Conservation (phyloP, 2,113 vertebrate genomes). For the Riparia riparia region DNA sequence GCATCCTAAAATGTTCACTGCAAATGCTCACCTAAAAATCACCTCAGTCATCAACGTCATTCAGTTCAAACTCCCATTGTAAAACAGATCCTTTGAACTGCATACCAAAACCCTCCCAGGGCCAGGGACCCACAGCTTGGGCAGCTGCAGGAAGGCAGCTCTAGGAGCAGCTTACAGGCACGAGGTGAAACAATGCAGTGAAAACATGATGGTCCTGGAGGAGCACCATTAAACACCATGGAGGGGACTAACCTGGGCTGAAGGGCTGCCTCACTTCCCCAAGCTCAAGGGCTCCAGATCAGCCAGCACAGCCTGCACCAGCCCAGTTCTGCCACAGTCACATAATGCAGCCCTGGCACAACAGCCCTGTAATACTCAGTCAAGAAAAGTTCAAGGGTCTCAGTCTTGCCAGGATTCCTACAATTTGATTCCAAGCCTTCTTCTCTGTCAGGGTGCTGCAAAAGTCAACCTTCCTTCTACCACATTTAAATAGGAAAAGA, state of each 20-base stretch:
- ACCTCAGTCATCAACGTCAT: background rate
- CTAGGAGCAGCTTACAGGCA: background rate
- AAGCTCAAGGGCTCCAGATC: rapidly evolving
- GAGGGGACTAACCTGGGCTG: background rate
- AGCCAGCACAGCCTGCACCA: background rate
- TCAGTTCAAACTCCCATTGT: background rate
- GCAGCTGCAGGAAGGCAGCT: background rate
- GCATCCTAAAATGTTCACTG: background rate
- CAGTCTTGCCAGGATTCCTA: background rate
- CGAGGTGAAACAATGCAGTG: background rate
- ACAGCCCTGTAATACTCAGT: rapidly evolving
- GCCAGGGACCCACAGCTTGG: background rate
- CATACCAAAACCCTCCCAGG: background rate
- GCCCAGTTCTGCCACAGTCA: background rate
- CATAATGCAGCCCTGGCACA: background rate
- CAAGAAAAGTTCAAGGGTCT: background rate
- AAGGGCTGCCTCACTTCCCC: rapidly evolving
- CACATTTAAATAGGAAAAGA: background rate
- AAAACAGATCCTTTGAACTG: background rate
- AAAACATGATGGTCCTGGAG: background rate
- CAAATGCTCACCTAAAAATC: background rate
- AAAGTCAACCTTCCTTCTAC: background rate
- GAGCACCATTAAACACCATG: rapidly evolving
- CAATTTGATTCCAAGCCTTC: background rate
- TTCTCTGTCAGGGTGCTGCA: background rate